Percentiles rank a stretch among this genome's conserved stretches.
These are phyloP conservation scores for Orchestia grillus DNA, from an alignment of 1,140 invertebrate species.

Conservation along the genomic window DNA sequence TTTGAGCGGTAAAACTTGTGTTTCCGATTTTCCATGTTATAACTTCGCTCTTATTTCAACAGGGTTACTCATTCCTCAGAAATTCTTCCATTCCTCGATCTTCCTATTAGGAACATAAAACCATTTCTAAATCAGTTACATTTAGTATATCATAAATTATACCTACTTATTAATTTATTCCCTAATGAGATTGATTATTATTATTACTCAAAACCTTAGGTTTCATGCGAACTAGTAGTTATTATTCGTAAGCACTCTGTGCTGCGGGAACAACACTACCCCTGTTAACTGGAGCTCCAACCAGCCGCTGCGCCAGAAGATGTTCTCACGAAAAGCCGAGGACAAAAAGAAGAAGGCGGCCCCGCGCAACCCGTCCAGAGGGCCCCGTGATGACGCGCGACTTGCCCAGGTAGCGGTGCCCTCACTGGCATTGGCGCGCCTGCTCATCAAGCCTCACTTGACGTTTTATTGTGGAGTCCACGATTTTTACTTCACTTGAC, in stretches of 20 bases:
- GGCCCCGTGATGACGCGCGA: conserved; percentile 40
- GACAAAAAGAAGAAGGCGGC: conserved; percentile 58
- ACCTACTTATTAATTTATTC: neutral
- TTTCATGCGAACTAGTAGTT: neutral
- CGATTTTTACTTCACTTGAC: too few species aligned
- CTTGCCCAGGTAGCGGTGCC: conserved; percentile 48
- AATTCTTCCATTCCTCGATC: neutral
- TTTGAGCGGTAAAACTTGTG: too few species aligned
- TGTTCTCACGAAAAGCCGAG: conserved; percentile 59
- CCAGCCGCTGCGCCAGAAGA: neutral
- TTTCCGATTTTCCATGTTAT: too few species aligned
- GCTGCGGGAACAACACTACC: neutral
- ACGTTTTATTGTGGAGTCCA: too few species aligned
- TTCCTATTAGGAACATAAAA: neutral
- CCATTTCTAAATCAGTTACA: neutral
- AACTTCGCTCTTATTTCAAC: neutral
- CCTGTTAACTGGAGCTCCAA: neutral
- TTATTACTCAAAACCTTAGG: neutral
- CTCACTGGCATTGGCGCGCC: too few species aligned
- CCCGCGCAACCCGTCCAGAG: neutral
- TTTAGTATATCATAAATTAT: neutral
- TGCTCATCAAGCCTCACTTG: too few species aligned
- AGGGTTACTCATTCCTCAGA: neutral
- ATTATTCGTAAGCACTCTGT: neutral
- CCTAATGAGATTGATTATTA: neutral